These are phyloP conservation scores for Tanytarsus gracilentus DNA, from an alignment of 2,888 invertebrate genomes.

Conservation along the genomic window DNA sequence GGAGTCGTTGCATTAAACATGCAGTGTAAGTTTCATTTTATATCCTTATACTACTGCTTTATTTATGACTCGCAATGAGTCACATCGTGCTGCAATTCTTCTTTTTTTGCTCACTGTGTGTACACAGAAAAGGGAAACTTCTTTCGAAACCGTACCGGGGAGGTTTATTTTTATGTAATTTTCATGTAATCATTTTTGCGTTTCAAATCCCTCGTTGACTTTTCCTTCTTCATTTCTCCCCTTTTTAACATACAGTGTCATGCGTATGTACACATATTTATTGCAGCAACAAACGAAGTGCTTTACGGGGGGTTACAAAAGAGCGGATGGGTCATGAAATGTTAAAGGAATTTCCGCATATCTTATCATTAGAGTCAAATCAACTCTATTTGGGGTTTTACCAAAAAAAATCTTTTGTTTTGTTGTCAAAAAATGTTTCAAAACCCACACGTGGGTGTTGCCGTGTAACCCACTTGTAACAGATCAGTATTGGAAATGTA, in stretches of 20 bases:
- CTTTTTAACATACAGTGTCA: neutral
- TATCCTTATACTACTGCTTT: neutral
- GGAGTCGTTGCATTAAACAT: neutral
- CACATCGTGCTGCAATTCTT: neutral
- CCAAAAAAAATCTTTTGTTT: too few species aligned
- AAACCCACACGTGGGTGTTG: too few species aligned
- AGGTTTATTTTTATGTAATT: constrained; percentile 20
- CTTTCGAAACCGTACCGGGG: neutral
- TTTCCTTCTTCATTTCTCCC: neutral
- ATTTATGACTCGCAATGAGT: constrained; percentile 12
- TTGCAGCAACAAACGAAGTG: neutral
- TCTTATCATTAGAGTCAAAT: too few species aligned
- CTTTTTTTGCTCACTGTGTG: neutral
- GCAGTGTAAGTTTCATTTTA: constrained; percentile 12
- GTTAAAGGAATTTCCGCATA: too few species aligned
- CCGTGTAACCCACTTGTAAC: too few species aligned
- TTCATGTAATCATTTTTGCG: constrained; percentile 14
- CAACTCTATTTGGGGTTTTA: too few species aligned
- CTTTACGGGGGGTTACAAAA: neutral
- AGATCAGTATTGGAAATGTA: too few species aligned
- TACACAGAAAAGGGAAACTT: neutral
- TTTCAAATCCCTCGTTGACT: neutral
- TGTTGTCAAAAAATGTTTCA: too few species aligned
- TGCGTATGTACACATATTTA: constrained; percentile 2
- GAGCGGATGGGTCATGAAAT: too few species aligned